phyloP scores from a whole-genome alignment of 2,797 vertebrate species.

The Sardinella longiceps region DNA sequence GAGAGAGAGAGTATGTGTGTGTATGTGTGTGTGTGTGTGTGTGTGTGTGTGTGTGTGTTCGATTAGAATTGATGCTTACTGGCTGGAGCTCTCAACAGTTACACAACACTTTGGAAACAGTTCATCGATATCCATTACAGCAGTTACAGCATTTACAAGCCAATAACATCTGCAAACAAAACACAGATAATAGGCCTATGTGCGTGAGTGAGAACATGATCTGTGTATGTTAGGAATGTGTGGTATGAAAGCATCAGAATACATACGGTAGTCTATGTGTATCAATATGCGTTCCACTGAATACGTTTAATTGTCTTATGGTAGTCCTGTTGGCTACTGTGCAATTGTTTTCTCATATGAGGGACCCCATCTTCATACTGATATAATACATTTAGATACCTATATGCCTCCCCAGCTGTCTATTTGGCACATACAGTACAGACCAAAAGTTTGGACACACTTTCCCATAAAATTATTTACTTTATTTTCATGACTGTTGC shows the following conservation, averaged over 20 bases:
- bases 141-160: conserved; percentile 23
- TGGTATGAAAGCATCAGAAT: background rate
- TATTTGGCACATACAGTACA: background rate
- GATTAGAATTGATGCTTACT: conserved; percentile 18
- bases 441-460: too few species aligned
- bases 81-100: background rate
- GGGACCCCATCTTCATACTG: too few species aligned
- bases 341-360: background rate
- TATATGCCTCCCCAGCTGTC: too few species aligned
- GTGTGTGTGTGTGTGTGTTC: background rate
- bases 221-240: background rate
- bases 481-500: too few species aligned
- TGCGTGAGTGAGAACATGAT: conserved; percentile 18
- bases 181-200: conserved; percentile 5
- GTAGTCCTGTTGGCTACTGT: background rate
- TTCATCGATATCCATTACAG: conserved; percentile 41
- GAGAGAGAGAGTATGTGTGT: background rate
- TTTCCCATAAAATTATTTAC: too few species aligned
- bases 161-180: conserved; percentile 31
- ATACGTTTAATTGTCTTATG: background rate
- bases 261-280: background rate
- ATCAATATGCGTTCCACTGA: background rate
- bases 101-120: background rate
- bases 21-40: too few species aligned
- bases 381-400: too few species aligned